phyloP scores from a whole-genome alignment of 2,797 vertebrate genomes.

The Cyclura pinguis region DNA sequence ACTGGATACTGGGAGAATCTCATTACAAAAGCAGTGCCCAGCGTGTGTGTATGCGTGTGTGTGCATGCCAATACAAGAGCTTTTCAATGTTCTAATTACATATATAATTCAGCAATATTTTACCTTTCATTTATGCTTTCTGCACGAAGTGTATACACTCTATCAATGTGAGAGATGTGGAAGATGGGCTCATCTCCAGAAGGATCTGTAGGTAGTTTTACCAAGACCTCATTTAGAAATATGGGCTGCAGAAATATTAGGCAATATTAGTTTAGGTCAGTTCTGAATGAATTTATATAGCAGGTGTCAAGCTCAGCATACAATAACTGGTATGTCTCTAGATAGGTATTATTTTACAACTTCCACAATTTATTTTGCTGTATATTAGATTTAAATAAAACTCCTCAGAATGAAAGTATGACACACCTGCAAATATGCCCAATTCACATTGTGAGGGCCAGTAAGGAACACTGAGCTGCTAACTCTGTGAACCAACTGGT shows the following conservation, averaged over 20 bases:
- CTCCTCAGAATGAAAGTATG: neutral
- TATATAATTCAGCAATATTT: neutral
- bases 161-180: conserved; percentile 98
- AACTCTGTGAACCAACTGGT: neutral
- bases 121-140: conserved; percentile 97
- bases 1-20: neutral
- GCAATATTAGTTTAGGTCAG: conserved; percentile 55
- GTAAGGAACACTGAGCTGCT: neutral
- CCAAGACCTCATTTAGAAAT: conserved; percentile 96
- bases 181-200: conserved; percentile 98
- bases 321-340: neutral
- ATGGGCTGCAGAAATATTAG: conserved; percentile 88
- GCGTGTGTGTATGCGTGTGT: neutral
- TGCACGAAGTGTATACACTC: conserved; percentile 95
- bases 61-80: neutral
- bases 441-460: neutral
- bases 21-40: neutral
- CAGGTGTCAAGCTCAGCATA: neutral
- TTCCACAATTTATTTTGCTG: neutral
- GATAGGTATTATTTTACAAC: neutral
- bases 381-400: neutral
- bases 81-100: neutral
- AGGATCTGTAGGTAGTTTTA: conserved; percentile 96
- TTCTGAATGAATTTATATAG: neutral
- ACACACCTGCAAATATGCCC: neutral